phyloP scores from a whole-genome alignment of 1,140 invertebrate genomes.

The Drosophila quadrilineata region DNA sequence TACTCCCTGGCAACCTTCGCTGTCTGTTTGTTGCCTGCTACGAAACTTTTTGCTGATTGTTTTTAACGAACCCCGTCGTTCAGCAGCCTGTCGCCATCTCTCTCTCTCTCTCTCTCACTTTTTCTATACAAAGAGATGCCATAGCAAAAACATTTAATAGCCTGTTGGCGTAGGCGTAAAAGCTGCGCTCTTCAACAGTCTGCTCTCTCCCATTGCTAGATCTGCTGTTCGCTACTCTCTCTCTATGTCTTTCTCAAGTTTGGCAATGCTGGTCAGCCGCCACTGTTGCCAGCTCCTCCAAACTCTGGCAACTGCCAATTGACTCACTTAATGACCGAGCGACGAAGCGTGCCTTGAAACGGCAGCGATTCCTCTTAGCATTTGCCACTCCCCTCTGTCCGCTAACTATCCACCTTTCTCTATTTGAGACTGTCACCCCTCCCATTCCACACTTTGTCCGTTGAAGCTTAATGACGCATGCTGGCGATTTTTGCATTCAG shows the following conservation, averaged over 20 bases:
- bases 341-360: conserved; percentile 44
- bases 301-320: conserved; percentile 28
- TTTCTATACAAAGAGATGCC: conserved; percentile 6
- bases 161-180: conserved; percentile 45
- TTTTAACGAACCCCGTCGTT: conserved; percentile 44
- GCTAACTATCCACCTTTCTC: background rate
- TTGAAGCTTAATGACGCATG: conserved; percentile 50
- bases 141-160: conserved; percentile 14
- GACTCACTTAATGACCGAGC: conserved; percentile 52
- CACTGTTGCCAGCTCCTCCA: background rate
- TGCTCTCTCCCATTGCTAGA: background rate
- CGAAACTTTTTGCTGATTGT: conserved; percentile 25
- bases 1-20: background rate
- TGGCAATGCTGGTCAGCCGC: no score
- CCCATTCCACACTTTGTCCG: background rate
- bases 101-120: background rate
- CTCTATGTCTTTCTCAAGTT: background rate
- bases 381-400: background rate
- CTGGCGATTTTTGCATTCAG: conserved; percentile 52
- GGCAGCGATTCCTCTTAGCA: conserved; percentile 26
- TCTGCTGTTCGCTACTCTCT: no score
- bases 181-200: background rate
- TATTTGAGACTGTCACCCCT: background rate
- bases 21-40: no score
- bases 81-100: background rate